Base-by-base conservation (phyloP, 2,797 vertebrate genomes). In the Pangasius mekongensis region DNA sequence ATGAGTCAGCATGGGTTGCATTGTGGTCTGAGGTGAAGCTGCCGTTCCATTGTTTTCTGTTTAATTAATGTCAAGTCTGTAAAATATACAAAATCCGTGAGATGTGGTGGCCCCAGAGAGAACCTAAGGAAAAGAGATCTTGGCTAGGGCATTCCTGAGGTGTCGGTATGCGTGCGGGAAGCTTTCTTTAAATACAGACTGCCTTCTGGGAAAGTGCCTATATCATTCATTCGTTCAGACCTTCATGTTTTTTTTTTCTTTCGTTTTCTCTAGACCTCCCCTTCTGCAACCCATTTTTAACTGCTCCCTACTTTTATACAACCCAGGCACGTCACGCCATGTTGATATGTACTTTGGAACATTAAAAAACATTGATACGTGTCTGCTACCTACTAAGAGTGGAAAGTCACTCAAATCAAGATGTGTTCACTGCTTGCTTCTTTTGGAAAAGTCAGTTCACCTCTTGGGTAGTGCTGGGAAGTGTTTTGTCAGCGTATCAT, bases 141-240 rank as follows among this genome's bases (percentile, higher is more conserved):
- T 92, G 90, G 87, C 87, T 87, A 39, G 36, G 86, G 74, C n/a
- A 52, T 71, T 85, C 58, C 87, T 81, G 86, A 91, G 87, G 92
- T 89, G 87, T 90, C 89, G 92, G 93, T 95, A 94, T 95, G 94
- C 92, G 91, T 93, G 54, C 64, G 93, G 94, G 93, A 94, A 95
- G 92, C 92, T 93, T 93, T 87, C 90, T 91, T 89, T 91, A 92
- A 93, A 94, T 93, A 94, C 93, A 95, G 90, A 93, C 92, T 92
- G 93, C 93, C 95, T 95, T 96, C 93, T 95, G 94, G 94, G 93
- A 94, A 96, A 96, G 95, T 93, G 94, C 94, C 94, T 87, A 95
- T 94, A 95, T 96, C 93, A 93, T 95, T 96, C 92, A 94, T 96
- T 94, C 78, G 87, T 93, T 91, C 89, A 92, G 89, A 92, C 93